Base-by-base conservation (phyloP, 2,113 vertebrate species). In the Condylura cristata region DNA sequence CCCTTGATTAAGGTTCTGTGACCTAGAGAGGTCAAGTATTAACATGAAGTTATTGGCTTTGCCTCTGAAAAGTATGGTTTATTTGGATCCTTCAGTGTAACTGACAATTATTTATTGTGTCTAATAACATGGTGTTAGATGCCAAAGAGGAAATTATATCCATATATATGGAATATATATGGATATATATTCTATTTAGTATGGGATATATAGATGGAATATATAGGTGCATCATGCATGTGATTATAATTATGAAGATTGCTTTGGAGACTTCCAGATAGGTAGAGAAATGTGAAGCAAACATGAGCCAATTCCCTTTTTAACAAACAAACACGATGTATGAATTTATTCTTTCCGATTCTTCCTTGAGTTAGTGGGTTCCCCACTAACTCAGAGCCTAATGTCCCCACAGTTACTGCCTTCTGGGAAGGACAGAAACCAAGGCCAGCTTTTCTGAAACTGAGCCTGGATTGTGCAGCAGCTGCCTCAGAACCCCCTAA, bases 41-140 rank as follows among this genome's bases (percentile, higher is more conserved):
- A 84, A 93, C 68, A 56, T 72, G 41, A 78, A 89, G 46, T 51
- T 56, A 68, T 2, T 76, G 68, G 76, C 44, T 86, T 72, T 83
- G 82, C 58, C 66, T 83, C 94, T 90, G 37, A 70, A 94, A 93
- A 48, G 30, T 63, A 74, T 68, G 48, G 61, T 26, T 68, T 24
- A 78, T 71, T 48, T 92, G 70, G 17, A 16, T 68, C 39, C 63
- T 71, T 53, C 53, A 92, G 71, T 34, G 58, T 48, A 91, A 41
- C 30, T 44, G 24, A 76, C 16, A 72, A 71, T 70, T 83, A n/a
- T 30, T 61, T 66, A 48, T 56, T 78, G 22, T 26, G 16, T 75
- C 39, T 48, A 82, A 75, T 60, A 85, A 86, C n/a, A 48, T 20
- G 30, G 34, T 46, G 0, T 82, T 65, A 37, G 75, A 78, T 61